Evolutionary conservation across 2,888 invertebrate species (phyloP).

Genomic region (Frankliniella fusca): DNA sequence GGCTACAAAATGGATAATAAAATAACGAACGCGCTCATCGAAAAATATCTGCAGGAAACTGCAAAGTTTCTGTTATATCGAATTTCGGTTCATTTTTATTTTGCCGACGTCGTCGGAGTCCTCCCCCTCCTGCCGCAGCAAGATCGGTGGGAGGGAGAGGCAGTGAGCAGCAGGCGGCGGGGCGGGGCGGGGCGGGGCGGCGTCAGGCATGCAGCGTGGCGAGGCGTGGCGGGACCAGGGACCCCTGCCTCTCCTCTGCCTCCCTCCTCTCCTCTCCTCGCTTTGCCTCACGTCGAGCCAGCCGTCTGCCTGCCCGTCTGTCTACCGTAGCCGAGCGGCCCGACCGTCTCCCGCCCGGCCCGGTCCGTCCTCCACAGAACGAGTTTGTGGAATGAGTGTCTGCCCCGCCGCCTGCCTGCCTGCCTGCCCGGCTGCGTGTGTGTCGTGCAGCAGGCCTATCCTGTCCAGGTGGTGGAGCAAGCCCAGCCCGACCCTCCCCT

Average conservation of each 20-base stretch:
- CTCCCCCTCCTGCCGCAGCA: no score
- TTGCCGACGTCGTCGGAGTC: no score
- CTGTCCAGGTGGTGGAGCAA: not conserved
- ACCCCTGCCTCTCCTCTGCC: not conserved
- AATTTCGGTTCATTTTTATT: no score
- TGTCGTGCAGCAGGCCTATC: no score
- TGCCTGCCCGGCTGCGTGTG: not conserved
- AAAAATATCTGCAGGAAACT: no score
- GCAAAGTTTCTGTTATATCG: no score
- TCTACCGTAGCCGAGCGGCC: not conserved
- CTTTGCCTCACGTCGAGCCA: not conserved
- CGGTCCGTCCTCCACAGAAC: conserved; percentile 16
- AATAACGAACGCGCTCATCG: no score
- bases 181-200: not conserved
- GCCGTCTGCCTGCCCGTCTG: conserved; percentile 10
- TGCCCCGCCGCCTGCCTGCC: not conserved
- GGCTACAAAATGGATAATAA: no score
- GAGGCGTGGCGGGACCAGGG: not conserved
- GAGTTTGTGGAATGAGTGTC: conserved; percentile 21
- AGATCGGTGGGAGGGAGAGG: no score
- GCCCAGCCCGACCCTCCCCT: not conserved
- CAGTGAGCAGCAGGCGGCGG: no score
- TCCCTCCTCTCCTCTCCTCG: not conserved
- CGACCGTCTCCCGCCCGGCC: not conserved
- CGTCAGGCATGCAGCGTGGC: conserved; percentile 5